Evolutionary conservation across 2,797 vertebrate species (phyloP), one percentile per base, ranked within the genome.

Genomic region (Sebastolobus alascanus): DNA sequence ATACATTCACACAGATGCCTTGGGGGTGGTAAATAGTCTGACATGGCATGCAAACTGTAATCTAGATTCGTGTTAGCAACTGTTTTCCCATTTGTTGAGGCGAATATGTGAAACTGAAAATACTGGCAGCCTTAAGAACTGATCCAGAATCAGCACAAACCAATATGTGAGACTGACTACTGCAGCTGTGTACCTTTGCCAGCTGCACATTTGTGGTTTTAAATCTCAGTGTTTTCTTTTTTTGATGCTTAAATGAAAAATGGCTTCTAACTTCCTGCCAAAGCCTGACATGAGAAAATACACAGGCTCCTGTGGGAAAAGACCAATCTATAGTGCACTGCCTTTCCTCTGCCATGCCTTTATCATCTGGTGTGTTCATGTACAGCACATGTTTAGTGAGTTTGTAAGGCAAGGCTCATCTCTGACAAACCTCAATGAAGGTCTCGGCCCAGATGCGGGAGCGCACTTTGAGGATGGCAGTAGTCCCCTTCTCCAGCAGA

Each of bases 361-460:
- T 80, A 79, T 80, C 72, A 74, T 86, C 68, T 80, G 76, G 29
- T 78, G 27, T 79, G 75, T 75, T 67, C 18, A 33, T 58, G 54
- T 18, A 76, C 64, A 43, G 52, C 50, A 8, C 37, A 65, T 59
- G 63, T 80, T 2, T 3, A 37, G 67, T 35, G 40, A 46, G 64
- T 68, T 65, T 75, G 60, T 29, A 66, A 60, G 63, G 46, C 33
- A 40, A 73, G 18, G n/a, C 52, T 79, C 46, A 38, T 55, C 63
- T 70, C 63, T 20, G 5, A 80, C 94, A 93, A 90, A 98, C 98
- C 95, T 97, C 96, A 2, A 90, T 91, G 87, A 97, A 97, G 46
- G 97, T 97, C 93, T 97, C 94, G 0, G 96, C 96, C 96, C 96
- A 96, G 86, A 98, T 65, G 3, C 95, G 96, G 54, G 97, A 97